Conservation (phyloP, 2,113 vertebrate species). For the Ptilorrhoa leucosticta region DNA sequence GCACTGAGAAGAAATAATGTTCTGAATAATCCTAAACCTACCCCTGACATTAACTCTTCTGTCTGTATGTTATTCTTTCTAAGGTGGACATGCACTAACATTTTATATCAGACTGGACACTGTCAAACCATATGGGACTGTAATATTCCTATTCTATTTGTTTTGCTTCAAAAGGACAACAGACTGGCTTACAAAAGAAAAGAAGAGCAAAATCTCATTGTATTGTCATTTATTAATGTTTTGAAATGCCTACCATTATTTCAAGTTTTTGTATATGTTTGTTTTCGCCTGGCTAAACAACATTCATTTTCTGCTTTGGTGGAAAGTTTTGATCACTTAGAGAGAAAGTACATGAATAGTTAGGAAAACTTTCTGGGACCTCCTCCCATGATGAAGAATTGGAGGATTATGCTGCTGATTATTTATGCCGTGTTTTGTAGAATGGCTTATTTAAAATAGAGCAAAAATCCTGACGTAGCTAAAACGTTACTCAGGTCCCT, state of each 20-base stretch:
- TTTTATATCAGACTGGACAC: not conserved
- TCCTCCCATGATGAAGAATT: not conserved
- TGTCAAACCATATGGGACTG: not conserved
- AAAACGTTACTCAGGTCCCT: not conserved
- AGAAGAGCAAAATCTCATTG: not conserved
- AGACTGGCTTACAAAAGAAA: not conserved
- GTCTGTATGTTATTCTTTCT: not conserved
- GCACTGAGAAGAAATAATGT: not conserved
- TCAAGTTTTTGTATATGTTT: not conserved
- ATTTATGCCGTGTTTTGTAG: not conserved
- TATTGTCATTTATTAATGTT: not conserved
- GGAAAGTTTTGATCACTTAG: not conserved
- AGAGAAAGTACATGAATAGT: not conserved
- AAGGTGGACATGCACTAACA: not conserved
- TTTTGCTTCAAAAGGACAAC: not conserved
- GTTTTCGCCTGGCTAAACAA: not conserved
- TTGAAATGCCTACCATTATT: not conserved
- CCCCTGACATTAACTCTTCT: not conserved
- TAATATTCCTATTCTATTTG: not conserved
- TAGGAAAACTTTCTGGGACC: not conserved
- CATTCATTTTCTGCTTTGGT: not conserved
- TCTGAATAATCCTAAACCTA: not conserved
- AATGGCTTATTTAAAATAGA: not conserved
- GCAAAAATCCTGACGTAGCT: conserved; percentile 21
- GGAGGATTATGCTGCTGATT: not conserved